Evolutionary conservation across 2,888 invertebrate genomes (phyloP).

Genomic region (Tuberolachnus salignus): DNA sequence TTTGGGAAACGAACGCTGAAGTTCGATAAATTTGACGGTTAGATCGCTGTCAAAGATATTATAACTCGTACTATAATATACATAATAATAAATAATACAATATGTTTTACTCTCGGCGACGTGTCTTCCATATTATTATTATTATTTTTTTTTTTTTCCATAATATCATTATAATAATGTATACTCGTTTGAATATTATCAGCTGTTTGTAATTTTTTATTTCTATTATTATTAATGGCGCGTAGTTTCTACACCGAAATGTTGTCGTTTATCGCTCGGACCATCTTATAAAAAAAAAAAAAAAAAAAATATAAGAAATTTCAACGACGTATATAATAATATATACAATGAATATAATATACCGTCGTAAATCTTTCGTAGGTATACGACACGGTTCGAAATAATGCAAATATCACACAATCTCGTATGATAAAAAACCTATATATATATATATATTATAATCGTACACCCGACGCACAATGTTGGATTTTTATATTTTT

Average conservation of each 20-base stretch:
- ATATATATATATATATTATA: too few relatives aligned
- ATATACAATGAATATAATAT: too few relatives aligned
- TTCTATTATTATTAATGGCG: constrained; percentile 24
- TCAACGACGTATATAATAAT: neutral
- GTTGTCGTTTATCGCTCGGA: constrained; percentile 22
- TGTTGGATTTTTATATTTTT: too few relatives aligned
- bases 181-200: neutral
- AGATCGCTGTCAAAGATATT: constrained; percentile 18
- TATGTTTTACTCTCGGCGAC: neutral
- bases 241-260: neutral
- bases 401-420: constrained; percentile 18
- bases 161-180: neutral
- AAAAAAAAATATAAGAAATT: constrained; percentile 26
- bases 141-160: neutral
- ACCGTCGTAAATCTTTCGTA: constrained; percentile 14
- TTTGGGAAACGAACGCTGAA: neutral
- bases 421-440: too few relatives aligned
- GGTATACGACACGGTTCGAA: neutral
- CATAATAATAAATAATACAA: constrained; percentile 16
- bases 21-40: neutral
- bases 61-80: neutral
- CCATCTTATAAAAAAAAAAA: neutral
- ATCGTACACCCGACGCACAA: too few relatives aligned
- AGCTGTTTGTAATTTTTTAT: neutral
- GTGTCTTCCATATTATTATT: neutral